Evolutionary conservation across 2,113 vertebrate species (phyloP).

Genomic region (Carassius gibelio): DNA sequence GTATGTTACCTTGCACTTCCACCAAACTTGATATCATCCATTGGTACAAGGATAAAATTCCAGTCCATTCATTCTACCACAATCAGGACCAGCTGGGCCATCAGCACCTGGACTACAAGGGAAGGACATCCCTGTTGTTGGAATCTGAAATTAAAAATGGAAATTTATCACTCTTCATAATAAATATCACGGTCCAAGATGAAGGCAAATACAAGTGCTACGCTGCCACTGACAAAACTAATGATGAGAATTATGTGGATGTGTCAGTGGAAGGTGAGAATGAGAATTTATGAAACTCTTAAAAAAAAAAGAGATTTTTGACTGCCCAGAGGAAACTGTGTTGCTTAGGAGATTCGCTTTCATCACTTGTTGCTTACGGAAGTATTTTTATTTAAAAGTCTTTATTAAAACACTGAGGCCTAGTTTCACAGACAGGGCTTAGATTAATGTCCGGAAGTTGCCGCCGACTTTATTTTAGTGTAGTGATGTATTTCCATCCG

Average conservation of each 20-base stretch:
- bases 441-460: too few relatives aligned
- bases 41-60: slow-evolving; percentile 61
- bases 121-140: slow-evolving; percentile 67
- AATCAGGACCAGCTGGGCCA: slow-evolving; percentile 41
- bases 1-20: slow-evolving; percentile 72
- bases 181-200: slow-evolving; percentile 53
- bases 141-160: slow-evolving; percentile 63
- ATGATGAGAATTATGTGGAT: slow-evolving; percentile 15
- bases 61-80: slow-evolving; percentile 69
- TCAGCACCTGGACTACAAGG: slow-evolving; percentile 59
- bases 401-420: too few relatives aligned
- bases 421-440: too few relatives aligned
- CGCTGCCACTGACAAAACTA: slow-evolving; percentile 39
- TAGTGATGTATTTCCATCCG: too few relatives aligned
- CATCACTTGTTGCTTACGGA: too few relatives aligned
- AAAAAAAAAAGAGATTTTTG: too few relatives aligned
- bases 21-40: slow-evolving; percentile 65
- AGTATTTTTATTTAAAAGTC: too few relatives aligned
- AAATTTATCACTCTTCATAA: slow-evolving; percentile 73
- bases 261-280: slow-evolving; percentile 63
- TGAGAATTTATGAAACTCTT: not conserved
- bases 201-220: slow-evolving; percentile 73
- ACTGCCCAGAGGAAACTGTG: too few relatives aligned
- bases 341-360: too few relatives aligned
- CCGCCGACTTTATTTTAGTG: too few relatives aligned